phyloP scores from a whole-genome alignment of 2,113 vertebrate species.

The Ailuropoda melanoleuca region DNA sequence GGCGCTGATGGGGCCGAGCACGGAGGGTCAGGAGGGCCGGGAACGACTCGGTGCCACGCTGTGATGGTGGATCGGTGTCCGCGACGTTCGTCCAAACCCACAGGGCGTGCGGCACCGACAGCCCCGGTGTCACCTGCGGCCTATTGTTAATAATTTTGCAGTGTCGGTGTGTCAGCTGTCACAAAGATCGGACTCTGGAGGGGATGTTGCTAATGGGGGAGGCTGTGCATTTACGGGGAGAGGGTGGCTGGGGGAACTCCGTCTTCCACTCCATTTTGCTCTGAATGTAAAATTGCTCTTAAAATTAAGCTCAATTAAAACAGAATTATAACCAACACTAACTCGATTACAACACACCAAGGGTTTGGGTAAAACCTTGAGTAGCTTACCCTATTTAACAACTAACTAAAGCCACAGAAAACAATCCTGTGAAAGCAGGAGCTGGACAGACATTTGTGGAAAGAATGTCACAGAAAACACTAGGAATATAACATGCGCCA shows the following conservation, averaged over 20 bases:
- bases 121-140: background rate
- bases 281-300: background rate
- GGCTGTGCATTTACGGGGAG: background rate
- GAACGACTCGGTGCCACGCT: background rate
- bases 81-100: background rate
- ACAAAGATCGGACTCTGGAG: background rate
- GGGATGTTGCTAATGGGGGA: background rate
- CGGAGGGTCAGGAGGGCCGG: too few species aligned
- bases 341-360: background rate
- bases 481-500: background rate
- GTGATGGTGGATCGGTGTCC: accelerated
- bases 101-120: accelerated
- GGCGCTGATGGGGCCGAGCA: background rate
- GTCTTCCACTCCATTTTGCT: background rate
- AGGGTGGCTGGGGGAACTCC: background rate
- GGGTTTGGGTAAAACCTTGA: background rate
- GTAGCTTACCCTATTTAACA: background rate
- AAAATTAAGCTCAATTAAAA: background rate
- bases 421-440: background rate
- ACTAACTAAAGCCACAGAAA: background rate
- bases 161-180: background rate
- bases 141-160: accelerated
- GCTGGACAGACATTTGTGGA: background rate
- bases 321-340: background rate
- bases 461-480: background rate